Percentiles rank a stretch among this genome's conserved stretches.
phyloP scores from a whole-genome alignment of 2,797 vertebrate species.

The Lutjanus campechanus region DNA sequence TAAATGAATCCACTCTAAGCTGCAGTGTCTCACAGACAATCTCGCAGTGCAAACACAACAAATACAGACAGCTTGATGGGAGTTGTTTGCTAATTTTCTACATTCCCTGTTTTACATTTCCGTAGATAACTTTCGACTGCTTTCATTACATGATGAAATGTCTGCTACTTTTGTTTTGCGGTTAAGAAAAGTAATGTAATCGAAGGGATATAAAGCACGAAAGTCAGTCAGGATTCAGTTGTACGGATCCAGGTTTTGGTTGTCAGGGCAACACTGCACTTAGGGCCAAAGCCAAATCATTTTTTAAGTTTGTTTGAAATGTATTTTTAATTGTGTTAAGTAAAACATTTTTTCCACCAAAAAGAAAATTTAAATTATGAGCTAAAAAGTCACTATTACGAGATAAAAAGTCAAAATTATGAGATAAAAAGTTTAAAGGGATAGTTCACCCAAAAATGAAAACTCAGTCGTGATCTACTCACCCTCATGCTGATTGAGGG shows the following conservation, averaged over 20 bases:
- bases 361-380: no score
- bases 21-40: slow-evolving; percentile 18
- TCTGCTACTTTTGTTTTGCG: slow-evolving; percentile 6
- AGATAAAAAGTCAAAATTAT: no score
- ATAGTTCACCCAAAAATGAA: no score
- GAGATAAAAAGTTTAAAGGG: no score
- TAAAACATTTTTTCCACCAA: neutral
- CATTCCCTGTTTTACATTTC: slow-evolving; percentile 24
- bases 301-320: slow-evolving; percentile 11
- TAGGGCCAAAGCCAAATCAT: neutral
- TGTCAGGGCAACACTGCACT: neutral
- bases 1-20: slow-evolving; percentile 35
- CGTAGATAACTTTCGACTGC: slow-evolving; percentile 15
- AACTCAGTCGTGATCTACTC: no score
- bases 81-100: slow-evolving; percentile 40
- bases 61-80: slow-evolving; percentile 41
- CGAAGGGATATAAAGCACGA: neutral
- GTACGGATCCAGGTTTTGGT: neutral
- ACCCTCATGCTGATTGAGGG: no score
- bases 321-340: slow-evolving; percentile 2
- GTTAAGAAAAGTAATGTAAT: neutral
- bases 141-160: slow-evolving; percentile 21
- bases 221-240: neutral
- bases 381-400: no score
- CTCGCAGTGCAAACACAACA: slow-evolving; percentile 36